Evolutionary conservation across 2,797 vertebrate genomes (phyloP).

Genomic region (Glyptemys insculpta): DNA sequence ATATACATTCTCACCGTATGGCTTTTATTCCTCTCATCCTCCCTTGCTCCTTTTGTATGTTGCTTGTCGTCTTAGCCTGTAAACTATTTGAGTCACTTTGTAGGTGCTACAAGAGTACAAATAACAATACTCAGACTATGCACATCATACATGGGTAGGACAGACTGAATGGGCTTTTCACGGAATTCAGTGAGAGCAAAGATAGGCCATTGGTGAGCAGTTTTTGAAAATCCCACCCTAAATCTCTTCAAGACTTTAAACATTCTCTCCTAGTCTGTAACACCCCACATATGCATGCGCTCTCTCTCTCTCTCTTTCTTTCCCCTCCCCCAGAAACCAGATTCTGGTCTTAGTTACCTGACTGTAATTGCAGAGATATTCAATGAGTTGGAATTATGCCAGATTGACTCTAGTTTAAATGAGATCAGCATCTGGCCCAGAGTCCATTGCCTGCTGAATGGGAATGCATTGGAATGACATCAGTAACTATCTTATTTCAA

Average conservation of each 20-base stretch:
- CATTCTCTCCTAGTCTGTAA: not conserved
- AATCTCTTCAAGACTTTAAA: not conserved
- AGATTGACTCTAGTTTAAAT: not conserved
- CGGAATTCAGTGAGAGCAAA: not conserved
- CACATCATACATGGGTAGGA: not conserved
- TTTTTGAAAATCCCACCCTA: not conserved
- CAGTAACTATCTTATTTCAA: not conserved
- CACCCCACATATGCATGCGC: accelerated
- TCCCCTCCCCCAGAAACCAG: not conserved
- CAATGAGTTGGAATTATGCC: accelerated
- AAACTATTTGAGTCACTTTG: not conserved
- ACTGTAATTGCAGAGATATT: not conserved
- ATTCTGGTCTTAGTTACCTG: not conserved
- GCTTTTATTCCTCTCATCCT: not conserved
- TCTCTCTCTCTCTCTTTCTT: not conserved
- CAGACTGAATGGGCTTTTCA: not conserved
- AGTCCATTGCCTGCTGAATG: not conserved
- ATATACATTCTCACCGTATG: not conserved
- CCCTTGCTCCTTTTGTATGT: not conserved
- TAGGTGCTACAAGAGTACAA: not conserved
- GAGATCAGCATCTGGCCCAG: not conserved
- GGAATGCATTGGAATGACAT: not conserved
- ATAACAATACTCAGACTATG: not conserved
- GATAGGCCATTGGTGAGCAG: not conserved
- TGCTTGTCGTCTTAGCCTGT: not conserved